Evolutionary conservation across 2,797 vertebrate species (phyloP), one percentile per base, ranked within the genome.

Genomic region (Anguilla anguilla): DNA sequence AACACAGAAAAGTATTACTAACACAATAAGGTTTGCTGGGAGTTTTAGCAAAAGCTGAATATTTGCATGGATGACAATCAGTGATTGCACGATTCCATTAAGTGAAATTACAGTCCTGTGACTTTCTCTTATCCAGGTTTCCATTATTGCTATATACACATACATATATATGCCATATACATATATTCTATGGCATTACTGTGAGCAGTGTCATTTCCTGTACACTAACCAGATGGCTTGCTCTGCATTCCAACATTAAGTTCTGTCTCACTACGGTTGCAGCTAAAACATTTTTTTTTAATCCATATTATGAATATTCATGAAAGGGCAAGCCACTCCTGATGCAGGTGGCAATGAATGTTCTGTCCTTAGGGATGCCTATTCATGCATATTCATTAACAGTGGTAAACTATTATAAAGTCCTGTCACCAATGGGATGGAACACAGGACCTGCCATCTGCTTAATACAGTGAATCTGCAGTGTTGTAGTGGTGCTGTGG

Each of bases 391-490:
- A n/a, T 67, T 67, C 64, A 49, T n/a, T 13, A 86, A 86, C 25
- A 28, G 28, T 15, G 31, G 25, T n/a, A 49, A 28, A 69, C 28
- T 28, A 55, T 25, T 55, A 10, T 51, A 7, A 28, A 59, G 28
- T 43, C 89, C 89, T 94, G 89, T 92, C 87, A 92, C 91, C 91
- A 93, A 74, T 11, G 0, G 93, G 93, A 13, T 91, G 94, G 94
- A 93, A 93, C 92, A 91, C 91, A 89, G 92, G 89, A 91, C 89
- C 93, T 92, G 85, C 90, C 89, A 88, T 46, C 74, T 79, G 74
- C 17, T 39, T 15, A 39, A 6, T 39, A 22, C 31, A 43, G 39
- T 2, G 46, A 49, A 82, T 25, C 79, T 82, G 43, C 6, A 6
- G 6, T 51, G 43, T 25, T 25, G 25, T 25, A 28, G n/a, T 5